phyloP scores from a whole-genome alignment of 2,797 vertebrate genomes.

The Salmo trutta region DNA sequence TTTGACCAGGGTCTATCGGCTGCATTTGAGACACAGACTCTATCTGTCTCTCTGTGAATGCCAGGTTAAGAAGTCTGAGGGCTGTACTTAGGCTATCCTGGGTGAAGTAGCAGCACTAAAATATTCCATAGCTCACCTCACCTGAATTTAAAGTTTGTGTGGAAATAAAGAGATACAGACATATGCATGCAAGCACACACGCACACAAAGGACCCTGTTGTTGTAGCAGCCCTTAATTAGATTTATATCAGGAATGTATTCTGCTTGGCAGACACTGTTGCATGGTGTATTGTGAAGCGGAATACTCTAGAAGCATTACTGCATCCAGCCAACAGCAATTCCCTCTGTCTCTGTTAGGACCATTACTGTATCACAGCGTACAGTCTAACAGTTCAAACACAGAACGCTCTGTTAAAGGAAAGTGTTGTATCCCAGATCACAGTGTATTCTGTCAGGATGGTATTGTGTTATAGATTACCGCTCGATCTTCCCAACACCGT shows the following conservation, averaged over 20 bases:
- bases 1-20: neutral
- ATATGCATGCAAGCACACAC: slow-evolving; percentile 12
- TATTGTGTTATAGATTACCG: slow-evolving; percentile 68
- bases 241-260: slow-evolving; percentile 53
- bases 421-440: slow-evolving; percentile 64
- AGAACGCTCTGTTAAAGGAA: slow-evolving; percentile 67
- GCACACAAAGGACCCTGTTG: slow-evolving; percentile 24
- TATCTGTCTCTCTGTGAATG: neutral
- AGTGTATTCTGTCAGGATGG: slow-evolving; percentile 63
- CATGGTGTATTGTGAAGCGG: slow-evolving; percentile 37
- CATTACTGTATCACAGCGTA: slow-evolving; percentile 66
- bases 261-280: slow-evolving; percentile 34
- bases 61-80: neutral
- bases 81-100: no score
- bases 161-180: neutral
- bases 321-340: slow-evolving; percentile 32
- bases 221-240: slow-evolving; percentile 52
- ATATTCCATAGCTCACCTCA: neutral
- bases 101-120: neutral
- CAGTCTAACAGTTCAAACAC: slow-evolving; percentile 66
- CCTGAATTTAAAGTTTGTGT: neutral
- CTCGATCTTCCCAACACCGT: neutral
- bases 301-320: slow-evolving; percentile 37
- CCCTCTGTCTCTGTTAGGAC: slow-evolving; percentile 32
- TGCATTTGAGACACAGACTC: neutral